A percentile compares a stretch with the other conserved stretches of the same genome.
phyloP scores from a whole-genome alignment of 2,797 vertebrate genomes.

The Champsocephalus esox region DNA sequence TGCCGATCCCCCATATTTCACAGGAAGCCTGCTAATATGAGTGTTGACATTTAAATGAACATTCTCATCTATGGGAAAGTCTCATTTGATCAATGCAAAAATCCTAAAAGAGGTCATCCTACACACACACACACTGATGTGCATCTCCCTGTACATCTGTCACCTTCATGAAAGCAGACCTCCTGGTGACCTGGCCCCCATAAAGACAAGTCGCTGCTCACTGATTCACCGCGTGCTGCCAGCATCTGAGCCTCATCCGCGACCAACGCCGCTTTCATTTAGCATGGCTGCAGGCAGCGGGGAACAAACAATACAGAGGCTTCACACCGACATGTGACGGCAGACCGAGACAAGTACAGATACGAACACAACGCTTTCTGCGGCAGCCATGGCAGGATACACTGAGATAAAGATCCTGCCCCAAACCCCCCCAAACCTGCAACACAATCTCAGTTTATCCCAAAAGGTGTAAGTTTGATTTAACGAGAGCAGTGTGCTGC shows the following conservation, averaged over 20 bases:
- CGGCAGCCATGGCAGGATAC: constrained; percentile 30
- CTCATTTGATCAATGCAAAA: constrained; percentile 72
- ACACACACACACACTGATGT: background rate
- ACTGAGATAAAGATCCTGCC: constrained; percentile 65
- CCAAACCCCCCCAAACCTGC: constrained; percentile 45
- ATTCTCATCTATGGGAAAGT: constrained; percentile 67
- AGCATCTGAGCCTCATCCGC: constrained; percentile 56
- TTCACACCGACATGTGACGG: constrained; percentile 54
- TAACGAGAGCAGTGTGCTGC: constrained; percentile 35
- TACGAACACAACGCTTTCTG: constrained; percentile 34
- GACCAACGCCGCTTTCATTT: constrained; percentile 65
- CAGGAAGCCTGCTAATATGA: constrained; percentile 59
- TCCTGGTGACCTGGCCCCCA: constrained; percentile 68
- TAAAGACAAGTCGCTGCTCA: constrained; percentile 56
- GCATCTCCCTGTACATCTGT: constrained; percentile 60
- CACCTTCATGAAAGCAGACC: constrained; percentile 69
- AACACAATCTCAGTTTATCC: constrained; percentile 25
- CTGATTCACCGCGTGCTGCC: constrained; percentile 52
- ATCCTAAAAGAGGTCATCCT: constrained; percentile 2
- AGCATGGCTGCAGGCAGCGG: constrained; percentile 56
- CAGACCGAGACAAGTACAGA: constrained; percentile 49
- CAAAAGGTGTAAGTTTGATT: constrained; percentile 36
- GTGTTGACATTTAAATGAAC: constrained; percentile 81
- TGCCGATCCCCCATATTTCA: constrained; percentile 68
- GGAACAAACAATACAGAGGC: constrained; percentile 46